phyloP scores from a whole-genome alignment of 2,113 vertebrate species.

The Limnothrissa miodon region DNA sequence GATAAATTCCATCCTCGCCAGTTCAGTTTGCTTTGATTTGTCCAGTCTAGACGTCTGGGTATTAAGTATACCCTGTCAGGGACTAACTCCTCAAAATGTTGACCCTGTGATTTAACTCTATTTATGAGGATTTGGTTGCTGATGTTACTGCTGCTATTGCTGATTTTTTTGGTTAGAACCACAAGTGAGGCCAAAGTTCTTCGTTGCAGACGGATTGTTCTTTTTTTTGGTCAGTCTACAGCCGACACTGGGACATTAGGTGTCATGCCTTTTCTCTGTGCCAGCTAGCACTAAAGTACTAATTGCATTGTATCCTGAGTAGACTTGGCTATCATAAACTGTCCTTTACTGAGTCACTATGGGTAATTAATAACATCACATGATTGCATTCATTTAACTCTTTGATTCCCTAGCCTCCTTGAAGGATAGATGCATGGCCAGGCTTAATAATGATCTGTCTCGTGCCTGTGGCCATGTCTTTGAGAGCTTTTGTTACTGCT shows the following conservation, averaged over 20 bases:
- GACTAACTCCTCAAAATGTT: slow-evolving; percentile 7
- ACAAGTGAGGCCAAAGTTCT: not conserved
- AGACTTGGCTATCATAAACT: not conserved
- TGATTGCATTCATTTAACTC: not conserved
- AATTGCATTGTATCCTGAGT: not conserved
- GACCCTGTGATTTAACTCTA: slow-evolving; percentile 2
- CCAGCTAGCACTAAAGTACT: not conserved
- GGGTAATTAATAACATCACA: not conserved
- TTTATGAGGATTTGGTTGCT: slow-evolving; percentile 5
- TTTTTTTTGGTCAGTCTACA: not conserved
- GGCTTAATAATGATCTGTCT: not conserved
- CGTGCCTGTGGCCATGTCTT: not conserved
- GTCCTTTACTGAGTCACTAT: not conserved
- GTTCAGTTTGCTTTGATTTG: slow-evolving; percentile 25
- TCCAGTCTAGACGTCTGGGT: slow-evolving; percentile 21
- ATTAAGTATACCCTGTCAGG: slow-evolving; percentile 24
- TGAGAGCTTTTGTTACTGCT: not conserved
- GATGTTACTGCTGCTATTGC: not conserved
- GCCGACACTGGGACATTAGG: not conserved
- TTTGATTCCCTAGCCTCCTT: not conserved
- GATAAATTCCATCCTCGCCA: slow-evolving; percentile 17
- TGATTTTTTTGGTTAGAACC: slow-evolving; percentile 1
- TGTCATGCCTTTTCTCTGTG: not conserved
- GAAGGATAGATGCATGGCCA: not conserved
- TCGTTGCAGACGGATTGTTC: slow-evolving; percentile 21